A percentile compares a stretch with the other conserved stretches of the same genome.
These are phyloP conservation scores for Bufo bufo DNA, from an alignment of 2,113 vertebrate species.

Conservation along the genomic window DNA sequence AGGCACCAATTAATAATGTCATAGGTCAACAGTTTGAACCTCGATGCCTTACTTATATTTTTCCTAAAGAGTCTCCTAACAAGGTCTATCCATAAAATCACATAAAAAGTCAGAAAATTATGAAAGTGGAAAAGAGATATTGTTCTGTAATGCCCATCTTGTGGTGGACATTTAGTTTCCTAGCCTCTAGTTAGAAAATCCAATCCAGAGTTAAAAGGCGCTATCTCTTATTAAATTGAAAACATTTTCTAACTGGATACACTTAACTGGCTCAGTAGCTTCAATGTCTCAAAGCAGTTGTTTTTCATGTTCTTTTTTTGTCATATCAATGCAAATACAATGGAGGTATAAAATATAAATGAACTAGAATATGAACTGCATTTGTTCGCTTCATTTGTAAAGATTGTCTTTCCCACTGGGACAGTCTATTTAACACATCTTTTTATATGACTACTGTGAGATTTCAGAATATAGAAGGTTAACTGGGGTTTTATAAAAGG, in stretches of 20 bases:
- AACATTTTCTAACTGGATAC: constrained; percentile 10
- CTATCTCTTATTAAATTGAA: neutral
- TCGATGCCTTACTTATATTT: too few species aligned
- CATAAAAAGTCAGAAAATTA: neutral
- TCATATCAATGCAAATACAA: constrained; percentile 39
- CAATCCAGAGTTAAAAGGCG: neutral
- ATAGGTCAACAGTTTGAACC: too few species aligned
- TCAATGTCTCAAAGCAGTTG: neutral
- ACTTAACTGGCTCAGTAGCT: neutral
- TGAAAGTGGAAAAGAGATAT: neutral
- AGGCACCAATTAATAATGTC: too few species aligned
- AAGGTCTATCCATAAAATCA: too few species aligned
- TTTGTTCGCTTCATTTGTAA: constrained; percentile 42
- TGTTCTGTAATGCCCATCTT: neutral
- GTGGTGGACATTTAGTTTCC: neutral
- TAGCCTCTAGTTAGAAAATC: neutral
- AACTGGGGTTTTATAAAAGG: constrained; percentile 7
- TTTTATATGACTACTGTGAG: neutral
- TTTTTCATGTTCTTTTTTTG: constrained; percentile 26
- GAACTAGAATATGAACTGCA: constrained; percentile 24
- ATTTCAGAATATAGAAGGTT: constrained; percentile 21
- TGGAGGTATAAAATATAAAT: constrained; percentile 43
- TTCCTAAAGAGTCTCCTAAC: too few species aligned
- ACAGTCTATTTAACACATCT: constrained; percentile 20
- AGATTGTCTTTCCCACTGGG: constrained; percentile 36